Percentiles rank a stretch among this genome's conserved stretches.
Conservation (phyloP, 2,888 invertebrate genomes). For the Aplocera efformata region DNA sequence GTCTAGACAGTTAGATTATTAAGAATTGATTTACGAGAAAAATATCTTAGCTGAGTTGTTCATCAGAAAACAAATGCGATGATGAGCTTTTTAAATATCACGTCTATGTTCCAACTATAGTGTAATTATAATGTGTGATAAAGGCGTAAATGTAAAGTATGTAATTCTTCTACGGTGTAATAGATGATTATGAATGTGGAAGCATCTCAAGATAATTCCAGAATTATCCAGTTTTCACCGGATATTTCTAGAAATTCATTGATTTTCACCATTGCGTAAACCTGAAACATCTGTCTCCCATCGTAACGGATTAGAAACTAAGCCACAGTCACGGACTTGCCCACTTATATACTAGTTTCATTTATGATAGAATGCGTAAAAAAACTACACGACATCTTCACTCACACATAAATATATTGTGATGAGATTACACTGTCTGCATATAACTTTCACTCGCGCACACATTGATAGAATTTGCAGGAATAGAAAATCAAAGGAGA, state of each 20-base stretch:
- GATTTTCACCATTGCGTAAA: slow-evolving; percentile 8
- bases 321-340: slow-evolving; percentile 39
- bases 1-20: no score
- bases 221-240: not conserved
- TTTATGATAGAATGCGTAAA: slow-evolving; percentile 56
- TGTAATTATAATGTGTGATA: no score
- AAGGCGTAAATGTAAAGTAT: no score
- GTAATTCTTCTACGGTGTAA: no score
- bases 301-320: slow-evolving; percentile 55
- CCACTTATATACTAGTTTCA: slow-evolving; percentile 69
- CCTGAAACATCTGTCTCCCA: slow-evolving; percentile 15
- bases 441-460: slow-evolving; percentile 70
- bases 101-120: no score
- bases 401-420: slow-evolving; percentile 41
- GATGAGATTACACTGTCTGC: slow-evolving; percentile 48
- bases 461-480: slow-evolving; percentile 29
- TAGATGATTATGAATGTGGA: no score
- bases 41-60: no score
- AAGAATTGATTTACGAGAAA: no score
- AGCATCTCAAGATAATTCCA: no score
- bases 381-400: slow-evolving; percentile 56
- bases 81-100: no score
- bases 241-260: not conserved
- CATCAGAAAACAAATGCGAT: no score
- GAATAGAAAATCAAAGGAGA: slow-evolving; percentile 44